Evolutionary conservation across 2,888 invertebrate genomes (phyloP).

Genomic region (Perizoma flavofasciatum): DNA sequence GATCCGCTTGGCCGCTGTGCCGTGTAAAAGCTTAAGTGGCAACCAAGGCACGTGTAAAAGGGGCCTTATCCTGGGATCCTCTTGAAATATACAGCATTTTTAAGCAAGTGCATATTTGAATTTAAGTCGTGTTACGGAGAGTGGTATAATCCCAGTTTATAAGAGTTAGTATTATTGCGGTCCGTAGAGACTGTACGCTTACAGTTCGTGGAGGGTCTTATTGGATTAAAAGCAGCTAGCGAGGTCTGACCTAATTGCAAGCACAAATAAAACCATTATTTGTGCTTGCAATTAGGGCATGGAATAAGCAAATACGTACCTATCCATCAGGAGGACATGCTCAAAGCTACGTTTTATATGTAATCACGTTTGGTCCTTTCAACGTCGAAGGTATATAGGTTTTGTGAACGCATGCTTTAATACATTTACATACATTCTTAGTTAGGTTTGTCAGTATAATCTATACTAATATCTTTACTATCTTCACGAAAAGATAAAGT

Average conservation of each 20-base stretch:
- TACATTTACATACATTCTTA: too few species aligned
- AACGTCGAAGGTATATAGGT: too few species aligned
- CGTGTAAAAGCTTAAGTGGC: too few species aligned
- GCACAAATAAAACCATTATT: slow-evolving; percentile 38
- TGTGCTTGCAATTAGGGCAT: neutral
- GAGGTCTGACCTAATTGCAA: slow-evolving; percentile 43
- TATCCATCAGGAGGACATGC: too few species aligned
- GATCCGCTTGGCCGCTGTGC: too few species aligned
- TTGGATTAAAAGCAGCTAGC: slow-evolving; percentile 57
- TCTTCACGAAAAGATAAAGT: too few species aligned
- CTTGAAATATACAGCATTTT: slow-evolving; percentile 53
- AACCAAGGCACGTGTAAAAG: slow-evolving; percentile 13
- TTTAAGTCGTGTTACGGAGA: slow-evolving; percentile 62
- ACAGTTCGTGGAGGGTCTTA: slow-evolving; percentile 57
- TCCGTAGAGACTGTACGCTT: slow-evolving; percentile 54
- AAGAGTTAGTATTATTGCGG: slow-evolving; percentile 69
- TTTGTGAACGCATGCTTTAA: too few species aligned
- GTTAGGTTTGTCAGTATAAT: too few species aligned
- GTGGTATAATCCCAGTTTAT: slow-evolving; percentile 65
- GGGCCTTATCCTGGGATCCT: slow-evolving; percentile 37
- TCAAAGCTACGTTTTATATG: too few species aligned
- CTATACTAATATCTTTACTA: too few species aligned
- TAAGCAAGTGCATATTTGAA: slow-evolving; percentile 63
- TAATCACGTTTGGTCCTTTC: too few species aligned
- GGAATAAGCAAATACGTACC: too few species aligned